A percentile compares a stretch with the other conserved stretches of the same genome.
These are phyloP conservation scores for Solea senegalensis DNA, from an alignment of 2,113 vertebrate genomes.

Conservation along the genomic window DNA sequence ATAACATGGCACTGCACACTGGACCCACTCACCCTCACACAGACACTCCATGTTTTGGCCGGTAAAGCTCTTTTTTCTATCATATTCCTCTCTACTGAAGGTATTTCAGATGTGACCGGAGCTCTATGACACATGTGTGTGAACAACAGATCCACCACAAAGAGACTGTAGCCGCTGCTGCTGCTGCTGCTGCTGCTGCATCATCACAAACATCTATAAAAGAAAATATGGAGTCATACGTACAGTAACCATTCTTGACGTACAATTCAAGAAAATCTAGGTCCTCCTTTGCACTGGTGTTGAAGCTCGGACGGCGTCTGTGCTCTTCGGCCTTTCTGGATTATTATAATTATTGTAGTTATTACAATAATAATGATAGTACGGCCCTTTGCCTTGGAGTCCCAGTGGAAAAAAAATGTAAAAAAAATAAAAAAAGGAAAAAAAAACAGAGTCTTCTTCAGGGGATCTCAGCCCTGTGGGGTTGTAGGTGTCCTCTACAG, in stretches of 20 bases:
- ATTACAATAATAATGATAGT: background rate
- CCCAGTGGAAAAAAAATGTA: slow-evolving; percentile 81
- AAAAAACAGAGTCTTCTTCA: slow-evolving; percentile 80
- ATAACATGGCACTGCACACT: slow-evolving; percentile 41
- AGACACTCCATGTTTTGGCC: slow-evolving; percentile 24
- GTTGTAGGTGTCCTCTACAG: slow-evolving; percentile 83
- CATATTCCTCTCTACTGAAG: background rate
- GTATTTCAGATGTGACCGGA: slow-evolving; percentile 13
- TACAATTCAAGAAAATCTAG: slow-evolving; percentile 84
- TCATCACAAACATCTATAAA: slow-evolving; percentile 26
- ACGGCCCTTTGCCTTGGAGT: slow-evolving; percentile 60
- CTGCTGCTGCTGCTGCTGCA: slow-evolving; percentile 33
- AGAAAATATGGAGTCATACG: slow-evolving; percentile 76
- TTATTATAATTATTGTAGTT: too few species aligned
- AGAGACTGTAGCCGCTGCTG: slow-evolving; percentile 6
- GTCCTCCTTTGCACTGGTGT: slow-evolving; percentile 82
- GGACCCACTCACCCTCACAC: slow-evolving; percentile 20
- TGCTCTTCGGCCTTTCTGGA: slow-evolving; percentile 65
- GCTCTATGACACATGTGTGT: slow-evolving; percentile 42
- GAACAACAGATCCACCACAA: slow-evolving; percentile 35
- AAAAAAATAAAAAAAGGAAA: slow-evolving; percentile 79
- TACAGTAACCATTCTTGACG: slow-evolving; percentile 89
- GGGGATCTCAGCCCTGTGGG: slow-evolving; percentile 80
- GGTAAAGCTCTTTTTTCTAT: background rate
- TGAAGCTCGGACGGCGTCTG: slow-evolving; percentile 62